Conservation (phyloP, 2,797 vertebrate species). For the Cichlasoma orientale region DNA sequence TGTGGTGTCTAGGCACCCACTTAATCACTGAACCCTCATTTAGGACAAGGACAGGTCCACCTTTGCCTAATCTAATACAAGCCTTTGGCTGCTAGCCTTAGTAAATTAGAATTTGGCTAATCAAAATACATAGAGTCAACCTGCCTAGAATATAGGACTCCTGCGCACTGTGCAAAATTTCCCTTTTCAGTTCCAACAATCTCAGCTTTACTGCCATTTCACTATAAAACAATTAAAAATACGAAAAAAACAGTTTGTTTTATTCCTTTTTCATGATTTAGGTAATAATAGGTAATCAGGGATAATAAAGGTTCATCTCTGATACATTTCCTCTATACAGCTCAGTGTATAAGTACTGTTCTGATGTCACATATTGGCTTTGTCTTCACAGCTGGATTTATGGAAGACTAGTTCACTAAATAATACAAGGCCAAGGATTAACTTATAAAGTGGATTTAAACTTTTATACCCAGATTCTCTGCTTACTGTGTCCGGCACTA, state of each 20-base stretch:
- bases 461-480: conserved; percentile 5
- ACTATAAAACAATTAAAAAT: background rate
- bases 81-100: conserved; percentile 66
- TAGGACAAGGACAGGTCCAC: conserved; percentile 57
- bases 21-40: conserved; percentile 45
- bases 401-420: conserved; percentile 25
- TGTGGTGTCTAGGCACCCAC: conserved; percentile 28
- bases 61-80: conserved; percentile 51
- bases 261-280: background rate
- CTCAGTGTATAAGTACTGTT: background rate
- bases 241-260: background rate
- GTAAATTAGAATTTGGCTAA: conserved; percentile 52
- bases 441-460: conserved; percentile 18
- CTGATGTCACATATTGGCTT: background rate
- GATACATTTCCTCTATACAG: background rate
- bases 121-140: conserved; percentile 38
- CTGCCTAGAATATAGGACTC: conserved; percentile 25
- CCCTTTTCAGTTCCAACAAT: conserved; percentile 27
- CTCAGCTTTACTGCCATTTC: conserved; percentile 34
- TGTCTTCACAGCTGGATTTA: conserved; percentile 23
- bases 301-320: conserved; percentile 4
- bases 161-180: conserved; percentile 48
- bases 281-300: background rate
- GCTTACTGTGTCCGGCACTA: background rate
- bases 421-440: conserved; percentile 26